Evolutionary conservation across 2,797 vertebrate species (phyloP).

Genomic region (Labroides dimidiatus): DNA sequence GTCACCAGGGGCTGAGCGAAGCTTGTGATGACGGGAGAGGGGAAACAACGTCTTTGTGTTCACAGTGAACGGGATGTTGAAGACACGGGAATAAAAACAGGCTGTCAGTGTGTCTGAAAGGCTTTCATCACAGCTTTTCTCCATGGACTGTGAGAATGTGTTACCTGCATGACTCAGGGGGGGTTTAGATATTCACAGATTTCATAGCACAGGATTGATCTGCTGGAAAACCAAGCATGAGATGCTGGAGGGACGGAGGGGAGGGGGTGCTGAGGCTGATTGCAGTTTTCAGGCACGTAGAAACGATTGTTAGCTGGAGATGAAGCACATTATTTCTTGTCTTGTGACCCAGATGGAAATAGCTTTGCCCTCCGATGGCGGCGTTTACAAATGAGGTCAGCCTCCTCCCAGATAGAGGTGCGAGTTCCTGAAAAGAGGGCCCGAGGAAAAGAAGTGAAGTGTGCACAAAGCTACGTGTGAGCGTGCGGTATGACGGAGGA

Average conservation of each 20-base stretch:
- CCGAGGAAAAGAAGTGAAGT: not conserved
- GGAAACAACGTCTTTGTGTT: not conserved
- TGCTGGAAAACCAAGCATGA: not conserved
- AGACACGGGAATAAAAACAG: not conserved
- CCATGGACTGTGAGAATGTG: not conserved
- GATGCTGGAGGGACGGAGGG: conserved; percentile 10
- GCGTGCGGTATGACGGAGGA: not conserved
- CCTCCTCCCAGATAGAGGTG: conserved; percentile 38
- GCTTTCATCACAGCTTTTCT: conserved; percentile 17
- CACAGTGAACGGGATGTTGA: not conserved
- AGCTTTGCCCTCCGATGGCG: conserved; percentile 62
- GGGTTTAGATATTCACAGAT: conserved; percentile 30
- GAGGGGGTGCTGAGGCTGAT: not conserved
- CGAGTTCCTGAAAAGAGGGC: conserved; percentile 42
- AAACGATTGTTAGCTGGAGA: conserved; percentile 26
- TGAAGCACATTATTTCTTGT: conserved; percentile 63
- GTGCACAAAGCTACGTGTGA: conserved; percentile 1
- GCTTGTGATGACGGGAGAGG: conserved; percentile 6
- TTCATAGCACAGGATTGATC: conserved; percentile 23
- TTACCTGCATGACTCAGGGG: conserved; percentile 1
- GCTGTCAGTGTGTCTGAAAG: conserved; percentile 3
- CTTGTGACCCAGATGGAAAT: conserved; percentile 73
- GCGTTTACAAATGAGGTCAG: conserved; percentile 49
- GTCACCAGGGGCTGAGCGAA: conserved; percentile 4
- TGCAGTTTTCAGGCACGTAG: conserved; percentile 24